phyloP scores from a whole-genome alignment of 2,113 vertebrate species.

The Entelurus aequoreus region DNA sequence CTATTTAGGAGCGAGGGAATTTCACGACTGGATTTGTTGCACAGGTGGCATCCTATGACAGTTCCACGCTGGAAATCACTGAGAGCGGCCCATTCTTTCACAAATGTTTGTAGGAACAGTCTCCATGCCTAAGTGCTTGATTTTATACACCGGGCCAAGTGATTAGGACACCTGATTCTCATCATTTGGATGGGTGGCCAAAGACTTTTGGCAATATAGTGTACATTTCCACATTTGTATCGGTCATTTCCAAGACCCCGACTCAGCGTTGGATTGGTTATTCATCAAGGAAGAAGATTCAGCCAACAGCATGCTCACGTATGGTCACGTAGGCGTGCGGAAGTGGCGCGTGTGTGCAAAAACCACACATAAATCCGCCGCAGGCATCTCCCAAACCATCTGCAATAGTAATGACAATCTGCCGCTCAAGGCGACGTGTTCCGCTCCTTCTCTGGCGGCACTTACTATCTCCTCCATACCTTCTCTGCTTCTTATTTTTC shows the following conservation, averaged over 20 bases:
- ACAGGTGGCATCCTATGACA: no score
- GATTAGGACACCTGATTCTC: no score
- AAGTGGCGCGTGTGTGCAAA: conserved; percentile 17
- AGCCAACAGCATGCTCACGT: conserved; percentile 30
- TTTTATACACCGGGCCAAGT: no score
- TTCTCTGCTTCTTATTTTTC: neutral
- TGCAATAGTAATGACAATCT: conserved; percentile 58
- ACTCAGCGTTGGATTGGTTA: conserved; percentile 49
- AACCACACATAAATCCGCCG: conserved; percentile 44
- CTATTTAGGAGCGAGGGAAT: no score
- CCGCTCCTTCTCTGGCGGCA: conserved; percentile 39
- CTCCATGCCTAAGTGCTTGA: no score
- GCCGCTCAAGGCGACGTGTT: conserved; percentile 40
- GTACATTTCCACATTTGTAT: no score
- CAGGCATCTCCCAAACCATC: conserved; percentile 48
- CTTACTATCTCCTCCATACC: neutral
- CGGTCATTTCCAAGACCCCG: neutral
- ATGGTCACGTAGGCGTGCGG: conserved; percentile 25
- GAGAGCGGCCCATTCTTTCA: no score
- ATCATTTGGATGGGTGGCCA: no score
- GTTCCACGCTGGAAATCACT: no score
- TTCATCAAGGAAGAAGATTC: conserved; percentile 50
- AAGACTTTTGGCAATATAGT: no score
- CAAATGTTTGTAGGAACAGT: no score
- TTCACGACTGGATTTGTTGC: no score